A percentile compares a stretch with the other conserved stretches of the same genome.
These are phyloP conservation scores for Halcyon smyrnensis DNA, from an alignment of 2,797 vertebrate species.

Conservation along the genomic window DNA sequence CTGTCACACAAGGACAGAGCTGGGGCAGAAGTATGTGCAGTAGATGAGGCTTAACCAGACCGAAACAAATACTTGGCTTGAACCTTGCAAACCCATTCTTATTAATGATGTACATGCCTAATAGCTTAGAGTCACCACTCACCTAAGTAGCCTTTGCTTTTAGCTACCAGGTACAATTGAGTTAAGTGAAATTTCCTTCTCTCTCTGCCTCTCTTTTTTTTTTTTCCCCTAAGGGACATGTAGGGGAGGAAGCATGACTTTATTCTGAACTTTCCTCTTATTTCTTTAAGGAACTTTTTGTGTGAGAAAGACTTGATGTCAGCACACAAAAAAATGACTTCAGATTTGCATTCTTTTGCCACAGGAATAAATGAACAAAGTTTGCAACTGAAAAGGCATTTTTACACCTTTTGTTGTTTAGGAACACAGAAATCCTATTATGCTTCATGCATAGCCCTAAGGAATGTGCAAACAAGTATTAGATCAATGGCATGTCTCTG, in stretches of 20 bases:
- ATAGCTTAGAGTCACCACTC: constrained; percentile 14
- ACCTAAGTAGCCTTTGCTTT: constrained; percentile 30
- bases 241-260: constrained; percentile 67
- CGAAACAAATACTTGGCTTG: not conserved
- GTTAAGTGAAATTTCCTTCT: constrained; percentile 49
- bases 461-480: constrained; percentile 82
- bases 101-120: not conserved
- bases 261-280: constrained; percentile 72
- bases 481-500: constrained; percentile 79
- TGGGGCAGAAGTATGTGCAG: not conserved
- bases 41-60: not conserved
- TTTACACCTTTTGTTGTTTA: constrained; percentile 83
- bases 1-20: not conserved
- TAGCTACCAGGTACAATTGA: constrained; percentile 34
- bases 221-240: not conserved
- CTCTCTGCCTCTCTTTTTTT: not conserved
- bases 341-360: constrained; percentile 79
- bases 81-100: not conserved
- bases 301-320: constrained; percentile 70
- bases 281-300: constrained; percentile 63
- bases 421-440: constrained; percentile 80
- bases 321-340: constrained; percentile 76
- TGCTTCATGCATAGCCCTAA: constrained; percentile 77
- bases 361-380: constrained; percentile 78
- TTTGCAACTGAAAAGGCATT: constrained; percentile 87